Evolutionary conservation across 1,140 invertebrate species (phyloP).

Genomic region (Ganaspis sp.): DNA sequence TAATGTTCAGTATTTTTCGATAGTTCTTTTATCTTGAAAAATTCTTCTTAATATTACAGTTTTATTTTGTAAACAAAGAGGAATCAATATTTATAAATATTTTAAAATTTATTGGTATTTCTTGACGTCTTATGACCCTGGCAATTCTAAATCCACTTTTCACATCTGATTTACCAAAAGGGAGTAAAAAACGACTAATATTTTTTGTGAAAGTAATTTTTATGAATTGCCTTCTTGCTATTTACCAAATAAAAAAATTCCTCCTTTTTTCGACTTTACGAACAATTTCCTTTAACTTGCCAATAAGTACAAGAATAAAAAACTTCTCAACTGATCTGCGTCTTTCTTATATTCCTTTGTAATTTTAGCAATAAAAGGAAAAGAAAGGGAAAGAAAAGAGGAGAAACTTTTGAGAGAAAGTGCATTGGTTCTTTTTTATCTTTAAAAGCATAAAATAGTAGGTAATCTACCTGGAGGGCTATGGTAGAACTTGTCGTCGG

Average conservation of each 20-base stretch:
- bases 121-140: too few species aligned
- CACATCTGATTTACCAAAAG: not conserved
- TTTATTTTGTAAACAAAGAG: too few species aligned
- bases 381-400: not conserved
- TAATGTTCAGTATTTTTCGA: too few species aligned
- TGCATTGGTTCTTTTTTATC: not conserved
- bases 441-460: slow-evolving; percentile 7
- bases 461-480: slow-evolving; percentile 62
- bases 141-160: too few species aligned
- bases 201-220: not conserved
- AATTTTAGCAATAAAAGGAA: not conserved
- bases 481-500: slow-evolving; percentile 67
- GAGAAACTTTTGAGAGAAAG: not conserved
- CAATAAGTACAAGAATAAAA: not conserved
- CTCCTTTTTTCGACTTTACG: too few species aligned
- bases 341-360: not conserved
- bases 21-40: too few species aligned
- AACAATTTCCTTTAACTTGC: too few species aligned
- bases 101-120: too few species aligned
- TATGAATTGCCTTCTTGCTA: too few species aligned
- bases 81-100: too few species aligned
- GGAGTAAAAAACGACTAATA: not conserved
- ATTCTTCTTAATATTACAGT: too few species aligned
- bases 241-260: too few species aligned
- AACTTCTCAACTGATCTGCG: not conserved